Evolutionary conservation across 2,113 vertebrate species (phyloP), one percentile per base, ranked within the genome.

Genomic region (Pelodiscus sinensis): DNA sequence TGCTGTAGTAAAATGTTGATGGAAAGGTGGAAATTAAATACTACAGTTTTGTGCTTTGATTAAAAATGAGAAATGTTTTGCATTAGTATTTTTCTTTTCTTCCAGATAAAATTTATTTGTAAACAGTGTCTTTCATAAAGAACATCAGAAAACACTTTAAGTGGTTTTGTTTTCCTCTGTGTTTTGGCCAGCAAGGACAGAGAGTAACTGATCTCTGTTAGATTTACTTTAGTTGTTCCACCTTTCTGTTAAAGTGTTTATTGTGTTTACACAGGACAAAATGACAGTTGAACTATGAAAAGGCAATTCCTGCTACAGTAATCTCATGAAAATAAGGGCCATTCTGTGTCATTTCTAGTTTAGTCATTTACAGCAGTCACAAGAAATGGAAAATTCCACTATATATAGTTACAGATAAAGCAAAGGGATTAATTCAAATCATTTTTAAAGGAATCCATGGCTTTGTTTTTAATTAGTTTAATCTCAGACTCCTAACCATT

Each of bases 351-450:
- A 44, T 86, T 96, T 82, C 58, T 82, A 38, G 44, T 78, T 92
- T 68, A 13, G 14, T 65, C 71, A 79, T 82, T 82, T 87, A 52
- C 35, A 29, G 44, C 25, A 27, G 58, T 81, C 90, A 94, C 35
- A 79, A 92, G 78, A n/a, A 27, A 50, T 3, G 25, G 86, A 52
- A 58, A 81, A 29, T 0, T 0, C 9, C 51, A n/a, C 4, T 71
- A 83, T 96, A 92, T 93, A 51, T 24, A 90, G 82, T 62, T 15
- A 58, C 86, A 73, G 54, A 4, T 87, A 82, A 31, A 85, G 79
- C 77, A 84, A 60, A 3, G 44, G 91, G 13, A 86, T 62, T 88
- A 84, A 84, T 93, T 86, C 88, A 93, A 60, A 22, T 71, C 11
- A 85, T 90, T 94, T 94, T 35, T 58, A 86, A 62, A 86, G 50